Evolutionary conservation across 1,140 invertebrate species (phyloP), one percentile per base, ranked within the genome.

Genomic region (Anastatus disparis): DNA sequence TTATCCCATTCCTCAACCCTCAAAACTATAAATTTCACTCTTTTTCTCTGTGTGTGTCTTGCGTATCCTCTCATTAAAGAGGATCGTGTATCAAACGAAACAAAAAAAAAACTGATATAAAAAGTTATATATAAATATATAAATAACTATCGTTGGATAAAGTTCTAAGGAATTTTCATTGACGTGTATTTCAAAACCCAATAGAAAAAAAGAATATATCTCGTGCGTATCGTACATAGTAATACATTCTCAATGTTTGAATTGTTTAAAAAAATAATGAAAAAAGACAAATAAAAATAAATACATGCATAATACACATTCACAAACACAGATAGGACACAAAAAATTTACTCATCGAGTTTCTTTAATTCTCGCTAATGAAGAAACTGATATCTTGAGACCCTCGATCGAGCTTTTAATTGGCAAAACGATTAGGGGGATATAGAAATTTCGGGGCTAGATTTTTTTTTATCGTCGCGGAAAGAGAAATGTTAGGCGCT

Each of bases 231-330:
- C 24, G 7, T 46, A 15, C 12, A 40, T 42, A 15, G 24, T 52
- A 52, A 68, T 62, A 70, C 74, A 74, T 76, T 76, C 74, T 74
- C 74, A 74, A 75, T 74, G 65, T 72, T 78, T 71, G 74, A 77
- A 75, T 77, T 79, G 75, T 79, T 79, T 74, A 74, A 78, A 73
- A 35, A 63, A 52, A 0, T 1, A 15, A 9, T 15, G 7, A 6
- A 46, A 20, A 0, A 17, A 6, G 74, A 78, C 71, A 20, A 46
- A 22, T 24, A 22, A 35, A 42, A 24, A 6, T 1, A 40, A 22
- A 1, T 15, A n/a, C n/a, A n/a, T n/a, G n/a, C n/a, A n/a, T n/a
- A n/a, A n/a, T n/a, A n/a, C n/a, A n/a, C n/a, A n/a, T n/a, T n/a
- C n/a, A n/a, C n/a, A 24, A 27, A 46, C 26, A 61, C n/a, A 35